A percentile compares a stretch with the other conserved stretches of the same genome.
These are phyloP conservation scores for Telmatochromis brachygnathus DNA, from an alignment of 2,113 vertebrate species.

Conservation along the genomic window DNA sequence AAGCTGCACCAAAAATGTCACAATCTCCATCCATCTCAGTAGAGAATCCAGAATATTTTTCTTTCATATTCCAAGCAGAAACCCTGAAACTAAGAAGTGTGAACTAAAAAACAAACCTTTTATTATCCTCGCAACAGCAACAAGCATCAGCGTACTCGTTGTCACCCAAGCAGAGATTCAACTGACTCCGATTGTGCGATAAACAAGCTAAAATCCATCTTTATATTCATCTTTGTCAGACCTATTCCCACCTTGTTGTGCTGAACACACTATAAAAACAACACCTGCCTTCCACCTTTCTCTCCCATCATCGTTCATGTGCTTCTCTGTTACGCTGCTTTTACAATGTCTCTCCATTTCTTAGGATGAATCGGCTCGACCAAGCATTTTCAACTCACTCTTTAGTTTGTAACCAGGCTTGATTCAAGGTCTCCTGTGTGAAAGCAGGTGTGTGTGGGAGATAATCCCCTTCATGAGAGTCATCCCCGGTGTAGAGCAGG, in stretches of 20 bases:
- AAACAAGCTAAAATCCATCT: neutral
- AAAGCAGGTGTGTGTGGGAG: neutral
- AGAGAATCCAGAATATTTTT: neutral
- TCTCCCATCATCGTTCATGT: neutral
- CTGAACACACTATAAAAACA: neutral
- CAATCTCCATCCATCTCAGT: neutral
- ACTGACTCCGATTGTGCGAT: neutral
- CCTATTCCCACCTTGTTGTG: neutral
- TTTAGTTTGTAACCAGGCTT: neutral
- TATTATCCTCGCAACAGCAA: neutral
- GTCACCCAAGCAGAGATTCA: neutral
- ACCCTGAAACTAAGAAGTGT: neutral
- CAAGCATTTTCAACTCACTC: neutral
- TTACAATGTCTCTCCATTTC: neutral
- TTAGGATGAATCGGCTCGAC: neutral
- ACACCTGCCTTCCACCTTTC: neutral
- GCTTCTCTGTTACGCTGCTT: neutral
- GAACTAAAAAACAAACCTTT: neutral
- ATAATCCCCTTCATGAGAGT: conserved; percentile 16
- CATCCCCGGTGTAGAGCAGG: neutral
- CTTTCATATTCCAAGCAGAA: neutral
- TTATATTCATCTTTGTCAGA: neutral
- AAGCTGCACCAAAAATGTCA: neutral
- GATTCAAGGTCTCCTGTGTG: neutral
- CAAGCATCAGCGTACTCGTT: neutral